Evolutionary conservation across 2,113 vertebrate species (phyloP), one percentile per base, ranked within the genome.

Genomic region (Perca fluviatilis): DNA sequence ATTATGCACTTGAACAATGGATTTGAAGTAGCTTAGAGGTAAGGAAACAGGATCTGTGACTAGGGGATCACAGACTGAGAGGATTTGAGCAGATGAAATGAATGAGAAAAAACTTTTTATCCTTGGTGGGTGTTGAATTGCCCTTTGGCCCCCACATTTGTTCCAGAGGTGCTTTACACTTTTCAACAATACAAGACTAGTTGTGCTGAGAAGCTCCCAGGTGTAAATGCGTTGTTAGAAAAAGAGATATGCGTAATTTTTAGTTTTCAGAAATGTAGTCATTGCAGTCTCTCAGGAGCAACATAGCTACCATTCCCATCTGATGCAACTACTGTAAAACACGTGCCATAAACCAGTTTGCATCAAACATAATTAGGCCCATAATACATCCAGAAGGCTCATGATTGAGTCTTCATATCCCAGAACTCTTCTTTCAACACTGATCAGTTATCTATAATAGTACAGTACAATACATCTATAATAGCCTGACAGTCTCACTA

Each of bases 1-100:
- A 72, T 78, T 82, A 64, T 85, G 33, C 23, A 10, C 51, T 68
- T 16, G 7, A 23, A 80, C 79, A 85, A 86, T 88, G 27, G 75
- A 4, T 70, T 68, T 50, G 43, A 75, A 49, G 69, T 65, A 65
- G 60, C 75, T 63, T 51, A 50, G 78, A 74, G 79, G 47, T 79
- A 84, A 76, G 68, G 64, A 50, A 63, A 77, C 57, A 76, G 50
- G 71, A 71, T 83, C 80, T 75, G 58, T 15, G 54, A 30, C 16
- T n/a, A 40, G 58, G 15, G 23, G 19, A 76, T 69, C 62, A 58
- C 2, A 62, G 53, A 36, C 74, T 50, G 30, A 46, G 27, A 51
- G 51, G 58, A 61, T 84, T 75, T 71, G 9, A 84, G 40, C 30
- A 47, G 50, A 67, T 71, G 50, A 86, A 71, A 70, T 54, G 9